Evolutionary conservation across 2,888 invertebrate species (phyloP), one percentile per base, ranked within the genome.

Genomic region (Kryphioiulus occultus): DNA sequence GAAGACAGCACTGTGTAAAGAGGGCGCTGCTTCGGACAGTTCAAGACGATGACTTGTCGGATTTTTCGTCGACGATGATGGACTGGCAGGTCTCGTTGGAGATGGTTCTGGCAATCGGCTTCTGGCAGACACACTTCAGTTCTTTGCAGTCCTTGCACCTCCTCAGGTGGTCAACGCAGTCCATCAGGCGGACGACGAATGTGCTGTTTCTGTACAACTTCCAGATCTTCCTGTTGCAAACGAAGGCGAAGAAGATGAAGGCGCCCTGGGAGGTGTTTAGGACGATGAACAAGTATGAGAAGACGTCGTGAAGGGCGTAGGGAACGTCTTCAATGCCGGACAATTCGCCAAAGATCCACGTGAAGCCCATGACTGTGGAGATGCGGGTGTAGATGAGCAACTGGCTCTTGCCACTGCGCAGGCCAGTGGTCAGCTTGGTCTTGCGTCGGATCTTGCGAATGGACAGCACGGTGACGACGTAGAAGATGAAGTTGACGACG

Each of bases 331-430:
- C 53, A 26, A 89, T 88, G 10, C 89, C 89, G 0, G 90, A 89
- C 12, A 90, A 85, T 78, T 90, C 89, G 9, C 90, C 91, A 47
- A 91, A 89, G 82, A 90, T 89, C 91, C 91, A 91, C 4, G 90
- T 90, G 84, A 91, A 89, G 17, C 91, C 91, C 88, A 91, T 89
- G 12, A 91, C 90, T 26, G 89, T 87, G 10, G 90, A 90, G 87
- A 91, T 90, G 15, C 90, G 85, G 15, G 89, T 88, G 88, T 90
- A 91, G 17, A 91, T 87, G 26, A 89, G 85, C 12, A 90, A 87
- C 78, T 91, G 90, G 35, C 87, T 90, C 85, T 88, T 89, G 10
- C 89, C 83, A 42, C 30, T 44, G 32, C 85, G 10, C 35, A 88
- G 86, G 10, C 85, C 85, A 30, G 86, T 47, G 44, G 85, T 68